Base-by-base conservation (phyloP, 2,888 invertebrate species). In the Malacosoma neustria region DNA sequence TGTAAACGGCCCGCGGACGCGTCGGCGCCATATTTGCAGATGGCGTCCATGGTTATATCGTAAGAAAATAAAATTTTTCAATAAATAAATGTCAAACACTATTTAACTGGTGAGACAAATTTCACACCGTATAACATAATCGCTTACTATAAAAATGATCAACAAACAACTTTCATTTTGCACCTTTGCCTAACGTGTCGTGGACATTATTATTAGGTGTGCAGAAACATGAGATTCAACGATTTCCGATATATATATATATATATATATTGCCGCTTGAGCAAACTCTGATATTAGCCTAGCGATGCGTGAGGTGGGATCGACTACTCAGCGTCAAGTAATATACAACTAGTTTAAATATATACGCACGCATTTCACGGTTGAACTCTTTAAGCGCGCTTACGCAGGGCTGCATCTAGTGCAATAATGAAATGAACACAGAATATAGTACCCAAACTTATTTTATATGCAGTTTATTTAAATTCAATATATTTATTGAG, bases 71-170 rank as follows among this genome's bases (percentile, higher is more conserved):
- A 84, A 84, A 81, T 81, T 84, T 68, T 22, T 84, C 81, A 85
- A 84, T 84, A 85, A 84, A 84, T 82, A 76, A 85, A 80, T 80
- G 81, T 80, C 80, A 75, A 81, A 81, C 79, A 75, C 80, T 81
- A 82, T 81, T 71, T 59, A 72, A 69, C 61, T 54, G 82, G 81
- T 76, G 84, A 71, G 75, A 75, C 74, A 22, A 22, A 74, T 71
- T 70, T 65, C 72, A 77, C 84, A 82, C 80, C 76, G 49, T 68
- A 79, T 84, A 85, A 85, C 81, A 81, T 81, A 84, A 82, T 79
- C 69, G 72, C 79, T 84, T 84, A 81, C 77, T 79, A 81, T 84
- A 77, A 80, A 81, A 81, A 82, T 77, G 66, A 81, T 82, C 72
- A 84, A 84, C 84, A 82, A 82, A 81, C 80, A 82, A 82, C 79